Conservation (phyloP, 2,888 invertebrate species). For the Calameuta pallipes region DNA sequence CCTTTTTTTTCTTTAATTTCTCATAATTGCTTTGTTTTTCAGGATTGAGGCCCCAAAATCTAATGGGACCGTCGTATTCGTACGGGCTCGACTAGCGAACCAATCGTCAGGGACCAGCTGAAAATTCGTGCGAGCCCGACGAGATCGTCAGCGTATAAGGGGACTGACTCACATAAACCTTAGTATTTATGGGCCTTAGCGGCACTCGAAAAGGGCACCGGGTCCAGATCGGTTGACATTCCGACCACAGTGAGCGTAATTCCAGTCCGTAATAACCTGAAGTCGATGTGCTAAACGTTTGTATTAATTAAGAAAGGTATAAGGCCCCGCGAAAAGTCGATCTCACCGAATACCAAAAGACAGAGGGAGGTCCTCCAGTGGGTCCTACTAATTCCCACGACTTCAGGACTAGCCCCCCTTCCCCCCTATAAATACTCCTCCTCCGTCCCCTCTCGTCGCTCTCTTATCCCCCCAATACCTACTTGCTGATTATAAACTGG, state of each 20-base stretch:
- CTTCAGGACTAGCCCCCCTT: background rate
- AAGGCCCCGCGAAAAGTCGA: background rate
- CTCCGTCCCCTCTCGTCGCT: background rate
- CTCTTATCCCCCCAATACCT: background rate
- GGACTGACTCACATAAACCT: conserved; percentile 18
- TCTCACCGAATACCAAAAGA: background rate
- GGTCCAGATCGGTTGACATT: conserved; percentile 23
- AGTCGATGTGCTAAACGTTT: conserved; percentile 29
- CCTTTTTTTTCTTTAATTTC: background rate
- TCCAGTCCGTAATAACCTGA: conserved; percentile 26
- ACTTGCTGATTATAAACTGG: background rate
- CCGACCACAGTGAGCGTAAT: conserved; percentile 24
- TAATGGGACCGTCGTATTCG: background rate
- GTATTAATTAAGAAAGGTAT: conserved; percentile 36
- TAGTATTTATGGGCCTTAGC: conserved; percentile 20
- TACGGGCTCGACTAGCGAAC: background rate
- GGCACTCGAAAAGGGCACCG: background rate
- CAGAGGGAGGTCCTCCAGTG: background rate
- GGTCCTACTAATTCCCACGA: background rate
- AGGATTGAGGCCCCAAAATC: background rate
- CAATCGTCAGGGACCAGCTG: conserved; percentile 8
- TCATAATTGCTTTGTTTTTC: background rate
- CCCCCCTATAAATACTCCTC: too few relatives aligned
- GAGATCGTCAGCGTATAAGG: background rate
- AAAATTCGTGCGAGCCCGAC: conserved; percentile 16